These are phyloP conservation scores for Coendou prehensilis DNA, from an alignment of 2,797 vertebrate species.

Conservation along the genomic window DNA sequence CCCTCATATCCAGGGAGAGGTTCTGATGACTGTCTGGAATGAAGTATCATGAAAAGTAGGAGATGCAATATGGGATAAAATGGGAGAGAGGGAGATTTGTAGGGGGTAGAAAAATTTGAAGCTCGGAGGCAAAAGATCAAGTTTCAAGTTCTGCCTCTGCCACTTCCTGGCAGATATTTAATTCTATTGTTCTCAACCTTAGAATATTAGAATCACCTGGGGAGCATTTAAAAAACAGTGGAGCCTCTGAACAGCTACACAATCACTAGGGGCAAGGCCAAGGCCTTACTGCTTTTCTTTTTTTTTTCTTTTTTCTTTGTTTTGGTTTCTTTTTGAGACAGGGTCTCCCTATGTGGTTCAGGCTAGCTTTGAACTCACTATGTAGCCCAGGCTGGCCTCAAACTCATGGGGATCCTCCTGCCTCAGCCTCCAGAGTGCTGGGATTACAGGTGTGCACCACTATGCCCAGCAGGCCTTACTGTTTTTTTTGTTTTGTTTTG, in stretches of 20 bases:
- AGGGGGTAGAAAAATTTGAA: not conserved
- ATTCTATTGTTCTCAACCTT: not conserved
- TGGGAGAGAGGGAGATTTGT: too few relatives aligned
- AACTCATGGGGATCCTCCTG: not conserved
- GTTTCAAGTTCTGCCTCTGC: constrained; percentile 3
- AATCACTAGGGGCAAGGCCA: not conserved
- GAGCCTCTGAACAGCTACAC: not conserved
- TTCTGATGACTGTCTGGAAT: not conserved
- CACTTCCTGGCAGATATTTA: not conserved
- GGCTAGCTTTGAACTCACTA: not conserved
- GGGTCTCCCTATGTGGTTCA: not conserved
- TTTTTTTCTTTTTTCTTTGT: not conserved
- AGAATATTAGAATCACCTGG: not conserved
- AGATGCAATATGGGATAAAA: not conserved
- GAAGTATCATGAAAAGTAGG: not conserved
- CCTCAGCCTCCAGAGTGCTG: not conserved
- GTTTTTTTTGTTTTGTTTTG: too few relatives aligned
- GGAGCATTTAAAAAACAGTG: not conserved
- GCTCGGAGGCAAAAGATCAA: not conserved
- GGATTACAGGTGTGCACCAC: too few relatives aligned
- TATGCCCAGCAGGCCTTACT: too few relatives aligned
- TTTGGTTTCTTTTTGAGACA: not conserved
- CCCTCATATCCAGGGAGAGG: too few relatives aligned
- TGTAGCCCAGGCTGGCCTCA: not conserved
- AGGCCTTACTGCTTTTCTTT: not conserved